These are phyloP conservation scores for Agrotis exclamationis DNA, from an alignment of 2,888 invertebrate species.

Conservation along the genomic window DNA sequence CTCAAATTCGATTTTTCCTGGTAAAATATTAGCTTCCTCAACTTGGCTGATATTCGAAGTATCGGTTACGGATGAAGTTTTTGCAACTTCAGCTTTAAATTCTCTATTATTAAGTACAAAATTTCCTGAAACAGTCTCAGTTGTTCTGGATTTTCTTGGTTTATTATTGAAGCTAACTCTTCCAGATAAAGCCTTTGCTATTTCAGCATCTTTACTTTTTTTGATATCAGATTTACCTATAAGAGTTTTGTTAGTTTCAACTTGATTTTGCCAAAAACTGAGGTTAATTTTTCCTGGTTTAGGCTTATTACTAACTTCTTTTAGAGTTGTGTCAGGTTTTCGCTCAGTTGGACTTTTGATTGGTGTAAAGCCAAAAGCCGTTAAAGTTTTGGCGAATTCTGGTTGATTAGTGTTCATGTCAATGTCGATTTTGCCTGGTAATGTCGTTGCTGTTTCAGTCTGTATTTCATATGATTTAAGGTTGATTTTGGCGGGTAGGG, in stretches of 20 bases:
- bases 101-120: slow-evolving; percentile 1
- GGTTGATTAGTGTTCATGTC: neutral
- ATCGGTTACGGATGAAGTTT: slow-evolving; percentile 2
- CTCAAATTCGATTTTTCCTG: slow-evolving; percentile 24
- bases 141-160: slow-evolving; percentile 15
- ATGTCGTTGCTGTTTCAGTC: neutral
- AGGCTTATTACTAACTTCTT: slow-evolving; percentile 18
- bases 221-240: slow-evolving; percentile 28
- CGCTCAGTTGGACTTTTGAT: slow-evolving; percentile 9
- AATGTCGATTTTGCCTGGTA: slow-evolving; percentile 15
- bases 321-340: neutral
- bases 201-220: slow-evolving; percentile 42
- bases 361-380: slow-evolving; percentile 25
- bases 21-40: neutral
- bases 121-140: slow-evolving; percentile 9
- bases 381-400: slow-evolving; percentile 27
- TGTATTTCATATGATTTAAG: slow-evolving; percentile 26
- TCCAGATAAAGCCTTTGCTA: slow-evolving; percentile 26
- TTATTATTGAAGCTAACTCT: slow-evolving; percentile 28
- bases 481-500: neutral
- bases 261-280: slow-evolving; percentile 53
- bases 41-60: neutral
- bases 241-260: slow-evolving; percentile 52
- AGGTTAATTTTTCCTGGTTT: slow-evolving; percentile 60
- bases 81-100: slow-evolving; percentile 19